Conservation (phyloP, 2,113 vertebrate species). For the Nothoprocta pentlandii region DNA sequence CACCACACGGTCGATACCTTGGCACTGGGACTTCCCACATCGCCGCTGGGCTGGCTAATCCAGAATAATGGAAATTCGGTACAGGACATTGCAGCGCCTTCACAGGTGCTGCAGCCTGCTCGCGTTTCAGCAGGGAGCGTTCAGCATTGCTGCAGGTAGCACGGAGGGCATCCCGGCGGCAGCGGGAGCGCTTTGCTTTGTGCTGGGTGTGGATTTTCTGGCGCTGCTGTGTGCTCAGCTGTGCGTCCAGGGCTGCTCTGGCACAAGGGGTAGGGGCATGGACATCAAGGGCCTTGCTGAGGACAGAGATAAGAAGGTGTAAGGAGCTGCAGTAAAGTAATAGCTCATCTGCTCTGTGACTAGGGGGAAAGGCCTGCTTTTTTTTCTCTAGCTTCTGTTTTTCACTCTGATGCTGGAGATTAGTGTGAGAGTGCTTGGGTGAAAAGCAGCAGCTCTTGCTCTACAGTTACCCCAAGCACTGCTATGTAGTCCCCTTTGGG, state of each 20-base stretch:
- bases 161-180: no score
- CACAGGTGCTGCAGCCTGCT: neutral
- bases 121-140: fast-evolving
- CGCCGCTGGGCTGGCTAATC: fast-evolving
- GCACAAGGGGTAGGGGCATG: neutral
- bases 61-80: neutral
- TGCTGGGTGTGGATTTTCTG: neutral
- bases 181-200: neutral
- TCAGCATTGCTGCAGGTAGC: no score
- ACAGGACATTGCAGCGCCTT: neutral
- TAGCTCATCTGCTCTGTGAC: neutral
- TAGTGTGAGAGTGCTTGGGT: neutral
- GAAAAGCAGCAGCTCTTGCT: neutral
- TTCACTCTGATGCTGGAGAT: neutral
- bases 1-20: neutral
- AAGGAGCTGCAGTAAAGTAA: neutral
- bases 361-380: neutral
- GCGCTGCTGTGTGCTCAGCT: neutral
- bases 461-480: neutral
- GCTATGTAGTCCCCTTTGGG: neutral
- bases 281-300: neutral
- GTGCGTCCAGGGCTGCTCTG: neutral
- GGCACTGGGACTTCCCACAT: neutral
- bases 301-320: neutral
- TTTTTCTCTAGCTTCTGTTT: neutral